Percentiles rank a stretch among this genome's conserved stretches.
These are phyloP conservation scores for Cyrtonyx montezumae DNA, from an alignment of 2,113 vertebrate genomes.

Conservation along the genomic window DNA sequence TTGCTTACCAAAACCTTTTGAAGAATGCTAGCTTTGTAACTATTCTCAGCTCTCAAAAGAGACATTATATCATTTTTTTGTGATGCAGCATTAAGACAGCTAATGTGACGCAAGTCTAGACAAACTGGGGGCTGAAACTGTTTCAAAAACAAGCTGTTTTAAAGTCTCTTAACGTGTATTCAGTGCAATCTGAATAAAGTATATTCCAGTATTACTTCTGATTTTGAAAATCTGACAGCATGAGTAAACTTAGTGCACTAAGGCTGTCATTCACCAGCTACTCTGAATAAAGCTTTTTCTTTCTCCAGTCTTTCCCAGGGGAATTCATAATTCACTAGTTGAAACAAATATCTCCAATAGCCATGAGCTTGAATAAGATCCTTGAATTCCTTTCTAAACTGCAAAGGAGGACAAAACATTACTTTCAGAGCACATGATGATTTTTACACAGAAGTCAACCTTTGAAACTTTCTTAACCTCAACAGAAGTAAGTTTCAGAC, in stretches of 20 bases:
- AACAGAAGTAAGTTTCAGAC: not conserved
- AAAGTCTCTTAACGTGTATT: constrained; percentile 6
- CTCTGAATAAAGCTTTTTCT: not conserved
- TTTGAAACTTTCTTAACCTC: not conserved
- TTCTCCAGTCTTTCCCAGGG: not conserved
- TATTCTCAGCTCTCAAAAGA: constrained; percentile 2
- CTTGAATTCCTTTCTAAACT: not conserved
- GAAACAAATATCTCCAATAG: not conserved
- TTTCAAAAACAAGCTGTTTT: not conserved
- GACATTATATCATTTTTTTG: not conserved
- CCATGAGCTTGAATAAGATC: not conserved
- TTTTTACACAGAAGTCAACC: not conserved
- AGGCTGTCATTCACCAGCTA: not conserved
- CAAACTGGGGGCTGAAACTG: not conserved
- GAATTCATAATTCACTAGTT: not conserved
- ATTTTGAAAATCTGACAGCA: not conserved
- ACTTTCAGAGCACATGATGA: not conserved
- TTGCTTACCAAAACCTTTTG: constrained; percentile 8
- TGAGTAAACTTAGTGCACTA: not conserved
- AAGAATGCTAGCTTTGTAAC: constrained; percentile 1
- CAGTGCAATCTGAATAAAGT: not conserved
- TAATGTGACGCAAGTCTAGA: not conserved
- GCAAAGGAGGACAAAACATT: not conserved
- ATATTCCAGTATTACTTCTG: not conserved
- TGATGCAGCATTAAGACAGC: not conserved